phyloP scores from a whole-genome alignment of 2,888 invertebrate genomes.

The Phyllotreta cruciferae region DNA sequence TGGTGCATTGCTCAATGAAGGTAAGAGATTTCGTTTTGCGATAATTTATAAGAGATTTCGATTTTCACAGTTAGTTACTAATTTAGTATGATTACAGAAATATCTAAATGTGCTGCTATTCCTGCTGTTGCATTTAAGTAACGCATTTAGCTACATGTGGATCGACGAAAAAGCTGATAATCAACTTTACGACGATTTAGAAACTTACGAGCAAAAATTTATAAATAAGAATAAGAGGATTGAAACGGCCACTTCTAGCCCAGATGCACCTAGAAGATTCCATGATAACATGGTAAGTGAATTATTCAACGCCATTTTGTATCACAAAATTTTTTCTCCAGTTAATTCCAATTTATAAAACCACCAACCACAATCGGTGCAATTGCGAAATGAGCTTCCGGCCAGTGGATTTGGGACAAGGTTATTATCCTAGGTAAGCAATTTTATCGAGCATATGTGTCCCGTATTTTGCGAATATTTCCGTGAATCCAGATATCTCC shows the following conservation, averaged over 20 bases:
- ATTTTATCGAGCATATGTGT: background rate
- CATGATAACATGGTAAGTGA: constrained; percentile 7
- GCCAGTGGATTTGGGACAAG: constrained; percentile 49
- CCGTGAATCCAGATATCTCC: constrained; percentile 47
- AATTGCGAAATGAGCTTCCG: constrained; percentile 49
- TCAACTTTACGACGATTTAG: constrained; percentile 17
- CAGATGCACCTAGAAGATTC: constrained; percentile 10
- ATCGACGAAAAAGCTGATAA: constrained; percentile 13
- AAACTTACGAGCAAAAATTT: constrained; percentile 8
- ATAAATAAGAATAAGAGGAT: constrained; percentile 10
- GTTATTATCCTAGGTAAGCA: constrained; percentile 53
- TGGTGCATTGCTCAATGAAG: constrained; percentile 23
- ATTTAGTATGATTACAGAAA: constrained; percentile 2
- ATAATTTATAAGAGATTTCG: constrained; percentile 5
- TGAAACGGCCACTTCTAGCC: background rate
- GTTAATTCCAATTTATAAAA: constrained; percentile 22
- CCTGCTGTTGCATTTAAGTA: constrained; percentile 1
- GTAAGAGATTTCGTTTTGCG: constrained; percentile 19
- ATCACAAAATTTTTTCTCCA: constrained; percentile 7
- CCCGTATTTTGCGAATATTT: too few relatives aligned
- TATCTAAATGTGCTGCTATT: constrained; percentile 10
- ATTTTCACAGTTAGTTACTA: too few relatives aligned
- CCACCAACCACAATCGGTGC: constrained; percentile 36
- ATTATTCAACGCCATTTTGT: background rate
- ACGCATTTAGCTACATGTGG: constrained; percentile 16